Evolutionary conservation across 1,140 invertebrate genomes (phyloP).

Genomic region (Pogonus chalceus): DNA sequence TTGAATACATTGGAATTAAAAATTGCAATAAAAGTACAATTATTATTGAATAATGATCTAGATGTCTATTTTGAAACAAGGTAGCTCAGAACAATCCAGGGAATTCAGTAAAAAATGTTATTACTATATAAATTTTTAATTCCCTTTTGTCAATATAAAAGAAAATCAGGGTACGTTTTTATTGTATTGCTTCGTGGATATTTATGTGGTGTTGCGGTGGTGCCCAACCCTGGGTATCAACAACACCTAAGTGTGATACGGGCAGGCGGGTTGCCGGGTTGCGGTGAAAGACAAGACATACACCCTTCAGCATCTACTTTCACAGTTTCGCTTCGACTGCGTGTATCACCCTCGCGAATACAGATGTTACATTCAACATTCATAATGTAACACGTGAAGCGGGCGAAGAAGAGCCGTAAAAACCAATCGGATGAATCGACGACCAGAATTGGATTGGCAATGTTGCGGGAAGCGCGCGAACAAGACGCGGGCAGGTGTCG

Average conservation of each 20-base stretch:
- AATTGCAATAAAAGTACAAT: no score
- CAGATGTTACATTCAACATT: slow-evolving; percentile 25
- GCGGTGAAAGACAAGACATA: not conserved
- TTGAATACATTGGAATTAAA: no score
- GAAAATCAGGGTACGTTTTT: slow-evolving; percentile 13
- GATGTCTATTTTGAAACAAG: no score
- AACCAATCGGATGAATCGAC: slow-evolving; percentile 31
- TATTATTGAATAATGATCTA: no score
- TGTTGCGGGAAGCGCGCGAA: not conserved
- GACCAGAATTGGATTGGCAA: slow-evolving; percentile 29
- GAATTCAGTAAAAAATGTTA: not conserved
- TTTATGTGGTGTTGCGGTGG: slow-evolving; percentile 20
- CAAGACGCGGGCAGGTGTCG: not conserved
- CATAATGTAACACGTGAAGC: slow-evolving; percentile 19
- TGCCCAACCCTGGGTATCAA: no score
- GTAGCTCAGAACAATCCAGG: no score
- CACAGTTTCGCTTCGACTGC: not conserved
- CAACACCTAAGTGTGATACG: slow-evolving; percentile 18
- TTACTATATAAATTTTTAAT: slow-evolving; percentile 17
- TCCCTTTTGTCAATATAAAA: slow-evolving; percentile 14
- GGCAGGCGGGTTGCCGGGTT: no score
- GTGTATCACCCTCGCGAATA: slow-evolving; percentile 16
- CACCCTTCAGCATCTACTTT: not conserved
- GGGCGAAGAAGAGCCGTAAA: slow-evolving; percentile 15
- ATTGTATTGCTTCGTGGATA: slow-evolving; percentile 18